Conservation (phyloP, 1,140 invertebrate genomes). For the Macrobrachium nipponense region DNA sequence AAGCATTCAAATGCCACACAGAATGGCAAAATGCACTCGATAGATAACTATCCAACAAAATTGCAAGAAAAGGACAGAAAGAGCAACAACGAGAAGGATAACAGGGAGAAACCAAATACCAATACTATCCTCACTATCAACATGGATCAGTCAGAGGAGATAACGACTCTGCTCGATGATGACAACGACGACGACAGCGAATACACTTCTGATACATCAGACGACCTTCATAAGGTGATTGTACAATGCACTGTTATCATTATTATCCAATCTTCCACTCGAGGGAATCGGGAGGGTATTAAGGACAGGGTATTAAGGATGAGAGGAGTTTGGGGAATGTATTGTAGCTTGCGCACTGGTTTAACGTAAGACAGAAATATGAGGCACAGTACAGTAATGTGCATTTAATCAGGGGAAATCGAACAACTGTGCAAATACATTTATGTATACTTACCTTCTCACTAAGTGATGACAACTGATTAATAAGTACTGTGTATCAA, state of each 20-base stretch:
- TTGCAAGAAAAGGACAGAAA: neutral
- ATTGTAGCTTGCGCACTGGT: too few species aligned
- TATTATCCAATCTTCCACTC: neutral
- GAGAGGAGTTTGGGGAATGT: too few species aligned
- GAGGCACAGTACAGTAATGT: too few species aligned
- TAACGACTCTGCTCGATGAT: constrained; percentile 37
- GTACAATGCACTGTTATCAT: neutral
- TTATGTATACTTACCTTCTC: too few species aligned
- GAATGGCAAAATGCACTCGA: too few species aligned
- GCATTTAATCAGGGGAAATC: too few species aligned
- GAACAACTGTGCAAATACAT: too few species aligned
- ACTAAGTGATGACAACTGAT: too few species aligned
- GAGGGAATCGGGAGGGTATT: neutral
- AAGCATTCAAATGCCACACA: too few species aligned
- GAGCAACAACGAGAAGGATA: neutral
- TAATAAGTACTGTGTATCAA: too few species aligned
- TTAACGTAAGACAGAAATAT: too few species aligned
- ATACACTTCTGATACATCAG: constrained; percentile 40
- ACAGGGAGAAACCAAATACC: neutral
- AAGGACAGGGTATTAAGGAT: neutral
- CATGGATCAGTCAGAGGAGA: constrained; percentile 32
- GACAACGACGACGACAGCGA: constrained; percentile 45
- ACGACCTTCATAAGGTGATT: constrained; percentile 46
- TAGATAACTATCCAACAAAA: neutral
- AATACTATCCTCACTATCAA: neutral